phyloP scores from a whole-genome alignment of 2,888 invertebrate genomes.

The Chrysopilus asiliformis region DNA sequence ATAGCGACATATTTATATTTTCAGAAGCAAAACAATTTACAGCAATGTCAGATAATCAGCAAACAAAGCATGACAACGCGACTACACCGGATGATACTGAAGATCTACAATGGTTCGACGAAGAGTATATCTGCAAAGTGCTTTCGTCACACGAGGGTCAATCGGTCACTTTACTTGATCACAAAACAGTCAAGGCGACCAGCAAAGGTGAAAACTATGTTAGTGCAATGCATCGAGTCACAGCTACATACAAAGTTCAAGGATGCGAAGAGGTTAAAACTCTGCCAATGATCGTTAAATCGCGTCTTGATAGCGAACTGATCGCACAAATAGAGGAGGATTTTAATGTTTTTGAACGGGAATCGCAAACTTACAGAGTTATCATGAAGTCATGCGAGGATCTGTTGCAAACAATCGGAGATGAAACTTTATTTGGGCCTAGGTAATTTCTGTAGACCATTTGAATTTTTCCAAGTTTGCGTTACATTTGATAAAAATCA shows the following conservation, averaged over 20 bases:
- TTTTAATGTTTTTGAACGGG: conserved; percentile 22
- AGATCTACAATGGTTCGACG: conserved; percentile 17
- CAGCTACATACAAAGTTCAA: conserved; percentile 14
- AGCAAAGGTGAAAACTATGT: conserved; percentile 25
- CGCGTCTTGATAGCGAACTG: conserved; percentile 19
- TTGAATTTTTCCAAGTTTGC: not conserved
- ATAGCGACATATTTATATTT: no score
- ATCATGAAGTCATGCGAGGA: conserved; percentile 18
- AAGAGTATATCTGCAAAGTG: conserved; percentile 19
- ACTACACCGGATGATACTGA: not conserved
- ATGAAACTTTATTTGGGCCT: conserved; percentile 21
- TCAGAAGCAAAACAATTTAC: no score
- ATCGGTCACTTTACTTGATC: conserved; percentile 13
- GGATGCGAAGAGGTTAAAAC: conserved; percentile 9
- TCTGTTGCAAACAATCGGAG: conserved; percentile 18
- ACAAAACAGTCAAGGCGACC: conserved; percentile 20
- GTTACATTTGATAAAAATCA: not conserved
- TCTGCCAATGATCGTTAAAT: conserved; percentile 21
- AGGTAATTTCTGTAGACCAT: conserved; percentile 14
- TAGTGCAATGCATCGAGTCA: conserved; percentile 21
- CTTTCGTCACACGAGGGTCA: conserved; percentile 16
- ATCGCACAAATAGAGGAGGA: conserved; percentile 21
- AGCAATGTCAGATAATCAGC: no score
- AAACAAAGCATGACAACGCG: no score
- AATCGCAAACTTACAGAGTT: conserved; percentile 20